Percentiles rank a stretch among this genome's conserved stretches.
phyloP scores from a whole-genome alignment of 2,113 vertebrate species.

The Hiodon alosoides region DNA sequence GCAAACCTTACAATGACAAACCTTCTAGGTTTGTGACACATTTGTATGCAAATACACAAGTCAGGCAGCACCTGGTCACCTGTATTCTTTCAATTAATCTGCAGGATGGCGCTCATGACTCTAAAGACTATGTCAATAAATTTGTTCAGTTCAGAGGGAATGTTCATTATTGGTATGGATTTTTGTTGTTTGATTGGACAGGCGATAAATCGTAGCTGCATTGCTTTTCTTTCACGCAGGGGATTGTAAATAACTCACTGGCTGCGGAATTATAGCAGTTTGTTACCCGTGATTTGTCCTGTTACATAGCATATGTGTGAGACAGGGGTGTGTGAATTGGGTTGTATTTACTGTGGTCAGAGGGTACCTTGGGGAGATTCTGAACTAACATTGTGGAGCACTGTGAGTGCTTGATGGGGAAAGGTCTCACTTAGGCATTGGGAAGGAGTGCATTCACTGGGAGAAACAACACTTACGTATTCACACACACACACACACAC shows the following conservation, averaged over 20 bases:
- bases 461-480: no score
- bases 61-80: neutral
- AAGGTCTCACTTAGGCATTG: no score
- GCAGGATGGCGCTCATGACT: conserved; percentile 23
- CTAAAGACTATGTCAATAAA: conserved; percentile 28
- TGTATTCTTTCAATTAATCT: conserved; percentile 20
- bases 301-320: conserved; percentile 4
- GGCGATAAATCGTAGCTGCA: conserved; percentile 24
- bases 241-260: conserved; percentile 23
- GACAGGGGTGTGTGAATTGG: neutral
- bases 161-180: conserved; percentile 36
- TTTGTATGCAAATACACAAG: conserved; percentile 19
- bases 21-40: neutral
- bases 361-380: neutral
- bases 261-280: neutral
- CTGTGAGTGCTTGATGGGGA: no score
- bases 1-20: no score
- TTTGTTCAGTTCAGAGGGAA: conserved; percentile 25
- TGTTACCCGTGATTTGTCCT: conserved; percentile 12
- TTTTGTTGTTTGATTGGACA: conserved; percentile 29
- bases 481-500: neutral
- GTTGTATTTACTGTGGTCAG: neutral
- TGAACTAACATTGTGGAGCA: no score
- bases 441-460: no score
- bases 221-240: conserved; percentile 16